Conservation (phyloP, 2,113 vertebrate genomes). For the Empidonax alnorum region DNA sequence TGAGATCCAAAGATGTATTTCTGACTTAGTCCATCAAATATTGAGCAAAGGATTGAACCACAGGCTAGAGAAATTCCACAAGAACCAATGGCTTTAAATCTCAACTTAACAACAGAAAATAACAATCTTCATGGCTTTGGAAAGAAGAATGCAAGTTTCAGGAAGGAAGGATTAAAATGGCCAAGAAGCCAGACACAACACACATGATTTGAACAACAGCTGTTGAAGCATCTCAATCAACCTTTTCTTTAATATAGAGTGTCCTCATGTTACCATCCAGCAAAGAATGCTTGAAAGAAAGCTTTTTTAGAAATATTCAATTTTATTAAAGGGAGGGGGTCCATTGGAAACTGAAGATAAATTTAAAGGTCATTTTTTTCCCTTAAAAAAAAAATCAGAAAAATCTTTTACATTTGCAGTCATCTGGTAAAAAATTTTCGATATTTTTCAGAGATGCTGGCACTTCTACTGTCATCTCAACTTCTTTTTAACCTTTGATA, state of each 20-base stretch:
- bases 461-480: not conserved
- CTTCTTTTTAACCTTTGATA: not conserved
- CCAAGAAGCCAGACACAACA: not conserved
- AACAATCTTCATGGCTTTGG: not conserved
- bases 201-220: not conserved
- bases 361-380: not conserved
- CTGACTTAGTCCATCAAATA: not conserved
- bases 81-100: not conserved
- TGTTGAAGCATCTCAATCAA: not conserved
- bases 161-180: not conserved
- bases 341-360: not conserved
- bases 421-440: not conserved
- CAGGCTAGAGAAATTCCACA: not conserved
- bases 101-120: not conserved
- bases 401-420: not conserved
- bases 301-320: rapidly evolving
- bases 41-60: not conserved
- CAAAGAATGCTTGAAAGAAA: not conserved
- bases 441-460: not conserved
- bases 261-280: not conserved
- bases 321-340: not conserved
- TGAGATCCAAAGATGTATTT: not conserved
- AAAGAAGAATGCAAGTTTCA: not conserved
- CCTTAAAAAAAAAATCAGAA: not conserved
- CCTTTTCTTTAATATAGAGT: not conserved